Evolutionary conservation across 2,113 vertebrate genomes (phyloP).

Genomic region (Maccullochella peelii): DNA sequence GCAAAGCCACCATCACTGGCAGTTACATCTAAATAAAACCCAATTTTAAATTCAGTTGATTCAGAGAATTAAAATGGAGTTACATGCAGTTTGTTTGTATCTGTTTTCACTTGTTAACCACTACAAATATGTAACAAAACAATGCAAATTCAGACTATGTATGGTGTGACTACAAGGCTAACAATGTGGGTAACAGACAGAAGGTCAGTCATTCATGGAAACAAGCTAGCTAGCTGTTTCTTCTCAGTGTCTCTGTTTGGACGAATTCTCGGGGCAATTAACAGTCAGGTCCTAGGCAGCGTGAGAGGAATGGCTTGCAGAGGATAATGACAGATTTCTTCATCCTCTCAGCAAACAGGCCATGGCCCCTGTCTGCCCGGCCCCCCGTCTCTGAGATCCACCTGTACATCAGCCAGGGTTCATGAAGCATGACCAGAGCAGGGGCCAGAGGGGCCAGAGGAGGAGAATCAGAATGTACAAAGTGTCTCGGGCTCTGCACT

Average conservation of each 20-base stretch:
- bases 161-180: not conserved
- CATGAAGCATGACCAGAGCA: conserved; percentile 59
- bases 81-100: no score
- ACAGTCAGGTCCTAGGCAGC: conserved; percentile 22
- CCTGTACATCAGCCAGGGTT: conserved; percentile 58
- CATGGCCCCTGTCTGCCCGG: conserved; percentile 7
- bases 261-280: conserved; percentile 58
- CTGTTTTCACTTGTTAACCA: no score
- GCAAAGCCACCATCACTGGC: not conserved
- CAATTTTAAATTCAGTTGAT: not conserved
- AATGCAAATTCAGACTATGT: not conserved
- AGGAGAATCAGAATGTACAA: conserved; percentile 32
- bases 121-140: not conserved
- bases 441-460: conserved; percentile 15
- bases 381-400: conserved; percentile 42
- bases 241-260: conserved; percentile 49
- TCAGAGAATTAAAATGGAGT: no score
- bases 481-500: conserved; percentile 14
- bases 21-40: not conserved
- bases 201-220: not conserved
- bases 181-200: not conserved
- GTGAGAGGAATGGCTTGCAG: conserved; percentile 67
- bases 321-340: conserved; percentile 71
- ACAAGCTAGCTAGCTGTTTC: not conserved
- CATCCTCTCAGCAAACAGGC: conserved; percentile 73